Conservation (phyloP, 1,140 invertebrate species). For the Melitaea cinxia region DNA sequence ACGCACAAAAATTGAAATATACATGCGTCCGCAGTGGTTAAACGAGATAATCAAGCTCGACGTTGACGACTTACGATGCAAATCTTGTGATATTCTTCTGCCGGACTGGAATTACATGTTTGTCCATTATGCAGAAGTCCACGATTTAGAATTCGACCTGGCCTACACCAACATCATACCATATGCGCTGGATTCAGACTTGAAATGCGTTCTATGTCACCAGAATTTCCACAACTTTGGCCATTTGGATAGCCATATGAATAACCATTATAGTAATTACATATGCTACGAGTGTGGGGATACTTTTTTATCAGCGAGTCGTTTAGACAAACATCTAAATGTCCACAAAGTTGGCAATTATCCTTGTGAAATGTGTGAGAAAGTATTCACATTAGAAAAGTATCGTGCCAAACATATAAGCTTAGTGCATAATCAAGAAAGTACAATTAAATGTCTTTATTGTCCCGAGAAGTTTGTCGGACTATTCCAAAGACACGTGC, state of each 20-base stretch:
- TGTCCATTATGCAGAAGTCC: slow-evolving; percentile 50
- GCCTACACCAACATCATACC: slow-evolving; percentile 59
- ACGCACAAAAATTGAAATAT: slow-evolving; percentile 43
- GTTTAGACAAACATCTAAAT: slow-evolving; percentile 56
- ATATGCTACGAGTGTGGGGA: slow-evolving; percentile 65
- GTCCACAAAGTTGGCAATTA: slow-evolving; percentile 50
- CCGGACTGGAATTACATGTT: slow-evolving; percentile 62
- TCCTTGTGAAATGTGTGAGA: slow-evolving; percentile 54
- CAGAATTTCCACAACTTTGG: slow-evolving; percentile 50
- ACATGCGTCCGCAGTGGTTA: slow-evolving; percentile 51
- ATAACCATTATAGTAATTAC: slow-evolving; percentile 63
- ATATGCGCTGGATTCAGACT: slow-evolving; percentile 43
- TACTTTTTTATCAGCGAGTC: slow-evolving; percentile 48
- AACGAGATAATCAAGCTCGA: slow-evolving; percentile 66
- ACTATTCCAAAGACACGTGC: slow-evolving; percentile 46
- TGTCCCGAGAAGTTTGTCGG: slow-evolving; percentile 50
- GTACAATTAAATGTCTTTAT: slow-evolving; percentile 52
- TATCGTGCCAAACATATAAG: slow-evolving; percentile 54
- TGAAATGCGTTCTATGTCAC: slow-evolving; percentile 55
- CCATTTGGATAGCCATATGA: slow-evolving; percentile 65
- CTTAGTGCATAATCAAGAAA: slow-evolving; percentile 44
- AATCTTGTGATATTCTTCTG: slow-evolving; percentile 41
- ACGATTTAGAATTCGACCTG: slow-evolving; percentile 49
- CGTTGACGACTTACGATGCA: slow-evolving; percentile 55
- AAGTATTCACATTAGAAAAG: slow-evolving; percentile 54